Base-by-base conservation (phyloP, 2,888 invertebrate species). In the Camponotus fellah region DNA sequence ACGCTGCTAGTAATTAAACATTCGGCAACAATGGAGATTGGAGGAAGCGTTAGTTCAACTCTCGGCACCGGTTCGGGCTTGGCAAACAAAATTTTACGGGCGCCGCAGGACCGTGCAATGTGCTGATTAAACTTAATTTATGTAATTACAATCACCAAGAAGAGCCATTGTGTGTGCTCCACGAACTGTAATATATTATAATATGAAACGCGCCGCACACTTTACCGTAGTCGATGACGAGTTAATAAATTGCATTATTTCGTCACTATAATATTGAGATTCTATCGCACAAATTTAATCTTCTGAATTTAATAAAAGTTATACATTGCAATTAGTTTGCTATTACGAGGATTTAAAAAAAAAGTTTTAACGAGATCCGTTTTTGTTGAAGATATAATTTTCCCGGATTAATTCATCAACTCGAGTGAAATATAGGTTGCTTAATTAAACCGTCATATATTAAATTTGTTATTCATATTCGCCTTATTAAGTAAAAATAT, bases 111-210 rank as follows among this genome's bases (percentile, higher is more conserved):
- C 74, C 65, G 60, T 34, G 21, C 71, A 74, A 60, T 62, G 79
- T 71, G 77, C 81, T 86, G 85, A 90, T 89, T 91, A 85, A 88
- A 87, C 80, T 85, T 83, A 83, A 85, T 85, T 89, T 76, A 71
- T 77, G 69, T 89, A 91, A 91, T 88, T 86, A 87, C 74, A 83
- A 85, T 86, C 77, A 80, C 81, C 83, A 79, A 86, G 83, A 77
- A 88, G 68, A 86, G 85, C 60, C 62, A 66, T 65, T 80, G 37
- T 80, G n/a, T n/a, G 49, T 69, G 60, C 26, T 40, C 21, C 5
- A 32, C 66, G 9, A 88, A 87, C 60, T 83, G 34, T 71, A 37
- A 71, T 40, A 34, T 79, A 77, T 77, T 75, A 56, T 76, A 82
- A 37, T 62, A 14, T 62, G 62, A 9, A 53, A 53, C n/a, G 77